A percentile compares a stretch with the other conserved stretches of the same genome.
phyloP scores from a whole-genome alignment of 2,797 vertebrate species.

The Mico argentatus region DNA sequence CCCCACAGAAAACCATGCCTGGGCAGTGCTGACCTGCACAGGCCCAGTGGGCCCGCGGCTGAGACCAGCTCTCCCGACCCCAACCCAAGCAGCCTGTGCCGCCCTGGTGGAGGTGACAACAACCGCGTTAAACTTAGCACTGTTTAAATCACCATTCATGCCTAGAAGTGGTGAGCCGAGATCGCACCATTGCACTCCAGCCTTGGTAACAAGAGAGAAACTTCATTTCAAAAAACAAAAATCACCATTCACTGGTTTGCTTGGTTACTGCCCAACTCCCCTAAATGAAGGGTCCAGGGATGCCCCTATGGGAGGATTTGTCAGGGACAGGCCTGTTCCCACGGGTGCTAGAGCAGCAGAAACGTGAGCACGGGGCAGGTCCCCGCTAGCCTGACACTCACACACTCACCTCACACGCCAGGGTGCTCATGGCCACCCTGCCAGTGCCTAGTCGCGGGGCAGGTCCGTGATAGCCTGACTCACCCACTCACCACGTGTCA shows the following conservation, averaged over 20 bases:
- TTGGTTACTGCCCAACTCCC: not conserved
- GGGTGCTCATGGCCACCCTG: no score
- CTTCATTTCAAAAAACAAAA: no score
- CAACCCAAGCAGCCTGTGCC: not conserved
- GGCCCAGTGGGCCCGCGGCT: not conserved
- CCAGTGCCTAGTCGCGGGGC: no score
- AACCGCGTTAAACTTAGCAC: not conserved
- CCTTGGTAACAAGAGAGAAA: no score
- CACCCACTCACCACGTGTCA: no score
- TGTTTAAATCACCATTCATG: no score
- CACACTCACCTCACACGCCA: not conserved
- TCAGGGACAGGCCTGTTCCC: not conserved
- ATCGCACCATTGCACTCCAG: no score
- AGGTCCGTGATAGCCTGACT: no score
- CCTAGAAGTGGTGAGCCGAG: no score
- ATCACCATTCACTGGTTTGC: no score
- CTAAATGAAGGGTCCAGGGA: not conserved
- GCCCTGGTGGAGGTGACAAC: not conserved
- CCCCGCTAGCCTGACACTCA: no score
- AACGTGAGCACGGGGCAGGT: not conserved
- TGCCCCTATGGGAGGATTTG: not conserved
- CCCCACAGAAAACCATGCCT: fast-evolving
- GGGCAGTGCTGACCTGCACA: not conserved
- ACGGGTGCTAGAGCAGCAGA: not conserved
- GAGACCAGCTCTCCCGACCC: not conserved